Conservation (phyloP, 1,140 invertebrate genomes). For the Schlechtendalia chinensis region DNA sequence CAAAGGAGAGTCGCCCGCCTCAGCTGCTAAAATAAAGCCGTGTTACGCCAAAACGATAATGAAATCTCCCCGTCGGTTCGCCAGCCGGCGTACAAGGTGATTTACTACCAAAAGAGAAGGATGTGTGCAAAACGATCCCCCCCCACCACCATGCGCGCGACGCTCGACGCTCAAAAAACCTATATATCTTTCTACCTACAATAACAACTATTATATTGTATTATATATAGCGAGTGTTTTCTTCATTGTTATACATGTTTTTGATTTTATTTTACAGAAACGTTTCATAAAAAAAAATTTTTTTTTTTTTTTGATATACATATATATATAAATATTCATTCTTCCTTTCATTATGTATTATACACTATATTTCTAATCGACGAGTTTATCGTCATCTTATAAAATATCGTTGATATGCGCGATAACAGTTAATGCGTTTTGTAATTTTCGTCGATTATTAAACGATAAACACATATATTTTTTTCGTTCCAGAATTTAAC, state of each 20-base stretch:
- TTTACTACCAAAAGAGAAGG: constrained; percentile 30
- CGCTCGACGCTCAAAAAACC: not conserved
- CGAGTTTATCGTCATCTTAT: too few species aligned
- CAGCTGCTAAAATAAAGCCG: constrained; percentile 36
- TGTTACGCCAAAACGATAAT: constrained; percentile 44
- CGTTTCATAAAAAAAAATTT: not conserved
- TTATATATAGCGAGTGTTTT: not conserved
- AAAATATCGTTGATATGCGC: too few species aligned
- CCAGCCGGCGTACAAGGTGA: constrained; percentile 34
- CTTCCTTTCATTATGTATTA: too few species aligned
- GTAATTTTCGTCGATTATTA: too few species aligned
- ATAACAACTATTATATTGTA: too few species aligned
- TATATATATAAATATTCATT: too few species aligned
- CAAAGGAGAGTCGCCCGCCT: not conserved
- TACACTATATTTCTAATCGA: too few species aligned
- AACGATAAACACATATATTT: too few species aligned
- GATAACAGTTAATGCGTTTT: too few species aligned
- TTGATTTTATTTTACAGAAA: not conserved
- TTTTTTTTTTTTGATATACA: too few species aligned
- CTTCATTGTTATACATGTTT: constrained; percentile 4
- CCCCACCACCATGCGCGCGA: not conserved
- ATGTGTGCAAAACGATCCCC: not conserved
- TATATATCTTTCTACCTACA: too few species aligned
- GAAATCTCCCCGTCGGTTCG: constrained; percentile 26
- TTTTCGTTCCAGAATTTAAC: too few species aligned